These are phyloP conservation scores for Entosphenus tridentatus DNA, from an alignment of 2,113 vertebrate species.

Conservation along the genomic window DNA sequence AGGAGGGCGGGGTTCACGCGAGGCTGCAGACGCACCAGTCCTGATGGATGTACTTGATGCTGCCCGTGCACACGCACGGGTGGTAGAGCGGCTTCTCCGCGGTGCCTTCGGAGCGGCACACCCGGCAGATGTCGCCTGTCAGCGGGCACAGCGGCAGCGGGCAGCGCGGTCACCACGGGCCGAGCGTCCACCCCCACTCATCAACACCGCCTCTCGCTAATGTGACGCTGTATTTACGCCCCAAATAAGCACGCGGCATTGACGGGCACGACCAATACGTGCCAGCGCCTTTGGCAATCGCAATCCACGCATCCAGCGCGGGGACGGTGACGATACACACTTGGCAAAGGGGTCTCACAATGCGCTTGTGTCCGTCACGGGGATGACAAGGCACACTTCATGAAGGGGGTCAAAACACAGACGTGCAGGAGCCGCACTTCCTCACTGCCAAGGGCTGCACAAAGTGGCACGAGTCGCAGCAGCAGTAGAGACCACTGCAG, in stretches of 20 bases:
- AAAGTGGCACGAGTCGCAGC: too few relatives aligned
- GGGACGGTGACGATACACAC: too few relatives aligned
- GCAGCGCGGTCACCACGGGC: neutral
- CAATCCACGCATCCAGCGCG: conserved; percentile 17
- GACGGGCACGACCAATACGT: conserved; percentile 69
- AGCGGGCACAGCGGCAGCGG: conserved; percentile 10
- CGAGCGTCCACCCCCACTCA: neutral
- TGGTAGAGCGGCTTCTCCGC: conserved; percentile 90
- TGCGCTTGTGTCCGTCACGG: too few relatives aligned
- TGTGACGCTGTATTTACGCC: neutral
- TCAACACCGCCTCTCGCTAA: neutral
- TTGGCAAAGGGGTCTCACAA: too few relatives aligned
- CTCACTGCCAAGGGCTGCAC: too few relatives aligned
- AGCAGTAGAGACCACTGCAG: too few relatives aligned
- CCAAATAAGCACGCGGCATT: conserved; percentile 12
- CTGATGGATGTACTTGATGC: conserved; percentile 99
- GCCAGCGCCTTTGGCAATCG: conserved; percentile 55
- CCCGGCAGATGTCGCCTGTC: conserved; percentile 78
- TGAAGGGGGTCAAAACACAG: too few relatives aligned
- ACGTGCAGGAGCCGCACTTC: too few relatives aligned
- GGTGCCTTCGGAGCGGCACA: conserved; percentile 92
- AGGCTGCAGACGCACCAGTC: conserved; percentile 56
- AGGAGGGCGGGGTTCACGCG: neutral
- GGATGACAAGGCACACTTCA: too few relatives aligned
- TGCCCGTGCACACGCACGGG: conserved; percentile 94